Percentiles rank a stretch among this genome's conserved stretches.
These are phyloP conservation scores for Tragelaphus imberbis DNA, from an alignment of 2,113 vertebrate species.

Conservation along the genomic window DNA sequence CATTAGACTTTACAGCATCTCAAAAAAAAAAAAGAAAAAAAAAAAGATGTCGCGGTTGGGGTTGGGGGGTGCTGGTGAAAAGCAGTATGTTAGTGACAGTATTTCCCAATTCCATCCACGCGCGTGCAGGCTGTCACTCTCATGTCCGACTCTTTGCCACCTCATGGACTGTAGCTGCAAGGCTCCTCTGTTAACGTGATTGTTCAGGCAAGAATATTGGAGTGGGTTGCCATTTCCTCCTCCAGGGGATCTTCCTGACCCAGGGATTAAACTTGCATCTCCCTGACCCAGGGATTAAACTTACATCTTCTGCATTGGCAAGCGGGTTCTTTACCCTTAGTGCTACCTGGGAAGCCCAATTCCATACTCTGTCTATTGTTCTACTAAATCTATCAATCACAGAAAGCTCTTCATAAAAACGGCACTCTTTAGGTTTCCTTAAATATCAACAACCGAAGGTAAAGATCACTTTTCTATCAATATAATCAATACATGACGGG, in stretches of 20 bases:
- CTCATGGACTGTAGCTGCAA: not conserved
- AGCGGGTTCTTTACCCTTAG: not conserved
- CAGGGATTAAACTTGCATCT: not conserved
- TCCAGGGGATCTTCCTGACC: not conserved
- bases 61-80: not conserved
- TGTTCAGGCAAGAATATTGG: not conserved
- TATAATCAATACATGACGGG: not conserved
- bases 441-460: not conserved
- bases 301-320: not conserved
- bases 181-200: not conserved
- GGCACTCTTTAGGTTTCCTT: not conserved
- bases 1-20: not conserved
- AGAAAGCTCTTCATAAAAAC: slow-evolving; percentile 5
- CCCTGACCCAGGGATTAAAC: not conserved
- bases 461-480: not conserved
- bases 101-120: not conserved
- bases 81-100: not conserved
- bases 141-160: not conserved
- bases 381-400: not conserved
- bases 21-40: not conserved
- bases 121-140: not conserved
- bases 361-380: not conserved
- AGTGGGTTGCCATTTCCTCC: not conserved
- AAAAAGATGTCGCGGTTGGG: not conserved
- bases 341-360: not conserved